Base-by-base conservation (phyloP, 2,888 invertebrate species). In the Euclidia mi region DNA sequence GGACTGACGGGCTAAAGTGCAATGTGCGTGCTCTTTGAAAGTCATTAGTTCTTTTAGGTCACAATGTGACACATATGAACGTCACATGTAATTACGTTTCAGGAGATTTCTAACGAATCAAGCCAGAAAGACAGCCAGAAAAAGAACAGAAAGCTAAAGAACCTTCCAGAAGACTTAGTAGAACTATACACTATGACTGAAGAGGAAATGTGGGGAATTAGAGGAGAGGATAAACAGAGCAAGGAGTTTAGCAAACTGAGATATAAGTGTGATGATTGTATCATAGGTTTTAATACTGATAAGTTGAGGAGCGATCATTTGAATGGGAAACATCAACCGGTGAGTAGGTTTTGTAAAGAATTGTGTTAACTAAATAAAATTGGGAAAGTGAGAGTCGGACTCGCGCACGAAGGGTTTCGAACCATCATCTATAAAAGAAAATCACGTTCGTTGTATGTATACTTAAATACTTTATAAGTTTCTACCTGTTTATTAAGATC, bases 141-240 rank as follows among this genome's bases (percentile, higher is more conserved):
- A 3, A 64, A 53, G 20, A 62, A 50, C 3, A 78, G 84, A 2
- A 89, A 87, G 12, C 51, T 90, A 1, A 88, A 87, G 56, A 92
- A 90, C 32, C 72, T 94, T 0, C 91, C 93, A 0, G 71, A 78
- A 15, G 81, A 86, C 0, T 32, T 90, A 1, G 89, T 92, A 0
- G 82, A 88, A 12, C 35, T 91, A 1, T 79, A 84, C 64, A 86
- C 82, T 0, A 88, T 93, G 89, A 70, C 51, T 0, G 89, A 90
- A 11, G 72, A 85, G 1, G 89, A 92, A 15, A 92, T 94, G 94
- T 88, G 86, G 87, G 11, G 3, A 0, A 65, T 87, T 0, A 65
- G 91, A 1, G 53, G 56, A 0, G 65, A 70, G 2, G 93, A 94
- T 9, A 75, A 84, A 0, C 44, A 42, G 0, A 84, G 80, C 43